These are phyloP conservation scores for Danaus melanippus DNA, from an alignment of 1,140 invertebrate genomes.

Conservation along the genomic window DNA sequence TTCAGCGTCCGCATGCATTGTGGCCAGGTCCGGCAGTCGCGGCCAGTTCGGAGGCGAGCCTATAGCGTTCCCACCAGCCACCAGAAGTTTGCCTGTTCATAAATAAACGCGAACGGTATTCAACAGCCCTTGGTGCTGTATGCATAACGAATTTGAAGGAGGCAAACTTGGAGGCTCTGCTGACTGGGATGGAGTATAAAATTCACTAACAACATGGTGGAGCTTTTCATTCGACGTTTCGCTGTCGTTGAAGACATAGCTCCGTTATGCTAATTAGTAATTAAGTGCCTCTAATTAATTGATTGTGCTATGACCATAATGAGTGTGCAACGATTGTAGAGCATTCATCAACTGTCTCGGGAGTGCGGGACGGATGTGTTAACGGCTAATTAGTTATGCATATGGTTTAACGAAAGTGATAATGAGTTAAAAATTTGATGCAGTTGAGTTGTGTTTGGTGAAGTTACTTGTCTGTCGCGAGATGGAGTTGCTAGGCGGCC, in stretches of 20 bases:
- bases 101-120: conserved; percentile 74
- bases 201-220: conserved; percentile 71
- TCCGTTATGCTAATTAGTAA: conserved; percentile 57
- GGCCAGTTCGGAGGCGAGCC: conserved; percentile 73
- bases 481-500: conserved; percentile 34
- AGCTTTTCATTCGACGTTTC: conserved; percentile 67
- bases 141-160: conserved; percentile 74
- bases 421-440: conserved; percentile 17
- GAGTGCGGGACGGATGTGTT: conserved; percentile 17
- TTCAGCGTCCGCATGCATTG: conserved; percentile 73
- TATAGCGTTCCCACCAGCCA: conserved; percentile 74
- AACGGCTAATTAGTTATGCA: conserved; percentile 23
- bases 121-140: conserved; percentile 74
- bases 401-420: neutral
- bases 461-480: conserved; percentile 21
- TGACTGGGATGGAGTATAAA: conserved; percentile 72
- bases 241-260: conserved; percentile 66
- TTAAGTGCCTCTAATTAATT: conserved; percentile 24
- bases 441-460: conserved; percentile 9
- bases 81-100: conserved; percentile 74
- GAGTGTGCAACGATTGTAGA: conserved; percentile 12
- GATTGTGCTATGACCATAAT: conserved; percentile 15
- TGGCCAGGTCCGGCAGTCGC: conserved; percentile 69
- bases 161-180: conserved; percentile 71
- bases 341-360: neutral